These are phyloP conservation scores for Vulpes ferrilata DNA, from an alignment of 2,113 vertebrate species.

Conservation along the genomic window DNA sequence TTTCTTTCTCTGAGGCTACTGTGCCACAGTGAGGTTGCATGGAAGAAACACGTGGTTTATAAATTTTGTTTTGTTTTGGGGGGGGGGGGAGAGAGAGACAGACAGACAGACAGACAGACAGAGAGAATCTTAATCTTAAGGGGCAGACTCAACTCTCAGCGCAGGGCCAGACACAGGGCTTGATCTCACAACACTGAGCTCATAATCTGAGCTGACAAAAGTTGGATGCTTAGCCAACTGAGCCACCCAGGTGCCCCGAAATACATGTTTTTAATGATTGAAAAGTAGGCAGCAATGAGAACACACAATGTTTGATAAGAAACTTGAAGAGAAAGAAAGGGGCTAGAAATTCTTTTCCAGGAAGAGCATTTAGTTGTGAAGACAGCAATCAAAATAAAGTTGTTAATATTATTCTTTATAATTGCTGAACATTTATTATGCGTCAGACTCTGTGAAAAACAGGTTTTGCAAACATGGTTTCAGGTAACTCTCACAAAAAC, in stretches of 20 bases:
- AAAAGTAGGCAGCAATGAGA: conserved; percentile 21
- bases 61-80: not conserved
- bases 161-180: not conserved
- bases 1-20: not conserved
- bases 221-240: not conserved
- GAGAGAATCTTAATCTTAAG: not conserved
- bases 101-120: not conserved
- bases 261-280: not conserved
- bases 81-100: not conserved
- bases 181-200: not conserved
- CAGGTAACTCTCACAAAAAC: not conserved
- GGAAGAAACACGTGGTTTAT: not conserved
- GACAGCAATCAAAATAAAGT: not conserved
- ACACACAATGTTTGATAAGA: not conserved
- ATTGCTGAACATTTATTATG: conserved; percentile 15
- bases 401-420: conserved; percentile 38
- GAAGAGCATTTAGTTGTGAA: not conserved
- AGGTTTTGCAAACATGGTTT: conserved; percentile 3
- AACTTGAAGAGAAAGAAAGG: not conserved
- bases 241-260: not conserved
- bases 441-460: not conserved
- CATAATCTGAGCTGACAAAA: not conserved
- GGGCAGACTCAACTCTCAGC: not conserved
- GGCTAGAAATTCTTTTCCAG: not conserved
- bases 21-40: not conserved